Conservation (phyloP, 1,140 invertebrate species). For the Antheraea mylitta region DNA sequence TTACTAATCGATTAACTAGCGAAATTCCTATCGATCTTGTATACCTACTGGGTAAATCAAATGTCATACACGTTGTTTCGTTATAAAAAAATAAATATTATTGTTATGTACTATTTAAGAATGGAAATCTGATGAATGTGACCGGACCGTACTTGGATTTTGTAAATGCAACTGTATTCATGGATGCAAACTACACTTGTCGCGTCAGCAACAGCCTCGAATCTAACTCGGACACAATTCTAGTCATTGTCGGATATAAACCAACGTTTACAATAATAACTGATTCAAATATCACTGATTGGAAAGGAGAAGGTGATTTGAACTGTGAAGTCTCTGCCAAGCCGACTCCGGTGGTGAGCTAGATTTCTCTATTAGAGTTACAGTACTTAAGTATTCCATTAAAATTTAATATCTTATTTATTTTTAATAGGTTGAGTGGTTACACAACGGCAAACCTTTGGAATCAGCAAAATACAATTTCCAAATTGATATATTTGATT, state of each 20-base stretch:
- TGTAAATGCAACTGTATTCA: background rate
- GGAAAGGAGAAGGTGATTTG: constrained; percentile 7
- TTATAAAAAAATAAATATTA: background rate
- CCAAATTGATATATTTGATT: constrained; percentile 6
- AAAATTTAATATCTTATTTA: background rate
- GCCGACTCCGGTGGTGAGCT: constrained; percentile 10
- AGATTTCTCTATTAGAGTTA: background rate
- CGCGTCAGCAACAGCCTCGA: constrained; percentile 17
- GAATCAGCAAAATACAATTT: background rate
- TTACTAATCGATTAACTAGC: no score
- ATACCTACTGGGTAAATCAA: no score
- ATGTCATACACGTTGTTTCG: no score
- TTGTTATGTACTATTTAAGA: background rate
- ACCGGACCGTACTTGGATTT: constrained; percentile 9
- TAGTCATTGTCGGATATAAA: constrained; percentile 2
- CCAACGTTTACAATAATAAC: background rate
- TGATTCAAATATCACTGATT: background rate
- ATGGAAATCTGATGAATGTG: background rate
- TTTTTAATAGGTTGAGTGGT: constrained; percentile 13
- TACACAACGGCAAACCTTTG: constrained; percentile 9
- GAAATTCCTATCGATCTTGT: no score
- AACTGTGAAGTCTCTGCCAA: constrained; percentile 9
- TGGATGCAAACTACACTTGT: constrained; percentile 20
- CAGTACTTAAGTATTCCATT: no score
- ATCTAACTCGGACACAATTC: constrained; percentile 11